phyloP scores from a whole-genome alignment of 35 echinoderm and acorn worm species.

The Patiria miniata region DNA sequence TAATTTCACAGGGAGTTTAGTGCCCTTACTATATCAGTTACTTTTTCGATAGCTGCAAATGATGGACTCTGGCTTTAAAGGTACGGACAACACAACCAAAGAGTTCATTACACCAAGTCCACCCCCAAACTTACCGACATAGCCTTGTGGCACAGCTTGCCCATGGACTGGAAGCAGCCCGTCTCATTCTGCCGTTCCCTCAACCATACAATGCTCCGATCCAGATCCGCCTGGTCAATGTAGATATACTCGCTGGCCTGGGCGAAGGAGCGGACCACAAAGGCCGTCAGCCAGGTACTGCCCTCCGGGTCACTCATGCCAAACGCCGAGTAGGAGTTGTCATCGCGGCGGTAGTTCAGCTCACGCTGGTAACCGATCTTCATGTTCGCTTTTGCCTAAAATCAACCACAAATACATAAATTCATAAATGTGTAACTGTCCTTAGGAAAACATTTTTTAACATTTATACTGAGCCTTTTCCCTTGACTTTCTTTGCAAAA shows the following conservation, averaged over 20 bases:
- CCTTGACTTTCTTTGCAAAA: too few species aligned
- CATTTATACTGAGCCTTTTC: too few species aligned
- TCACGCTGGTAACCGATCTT: slow-evolving; percentile 84
- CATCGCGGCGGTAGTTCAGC: slow-evolving; percentile 75
- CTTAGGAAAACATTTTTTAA: too few species aligned
- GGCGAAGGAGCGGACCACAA: slow-evolving; percentile 75
- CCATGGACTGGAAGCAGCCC: slow-evolving; percentile 70
- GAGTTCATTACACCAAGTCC: too few species aligned
- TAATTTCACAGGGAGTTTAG: too few species aligned
- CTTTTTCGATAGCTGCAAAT: too few species aligned
- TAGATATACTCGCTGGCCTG: slow-evolving; percentile 66
- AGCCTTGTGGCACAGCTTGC: slow-evolving; percentile 80
- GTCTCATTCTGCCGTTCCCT: slow-evolving; percentile 56
- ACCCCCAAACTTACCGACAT: slow-evolving; percentile 56
- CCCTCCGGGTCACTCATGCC: slow-evolving; percentile 70
- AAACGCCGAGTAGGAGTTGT: slow-evolving; percentile 88
- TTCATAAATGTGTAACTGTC: too few species aligned
- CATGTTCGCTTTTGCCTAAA: slow-evolving; percentile 53
- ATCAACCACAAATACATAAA: too few species aligned
- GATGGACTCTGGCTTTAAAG: too few species aligned
- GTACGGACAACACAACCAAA: too few species aligned
- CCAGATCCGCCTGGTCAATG: slow-evolving; percentile 67
- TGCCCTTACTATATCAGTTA: too few species aligned
- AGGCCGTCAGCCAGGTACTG: slow-evolving; percentile 95
- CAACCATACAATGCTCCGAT: slow-evolving; percentile 75